phyloP scores from a whole-genome alignment of 2,888 invertebrate species.

The Erebia aethiops region DNA sequence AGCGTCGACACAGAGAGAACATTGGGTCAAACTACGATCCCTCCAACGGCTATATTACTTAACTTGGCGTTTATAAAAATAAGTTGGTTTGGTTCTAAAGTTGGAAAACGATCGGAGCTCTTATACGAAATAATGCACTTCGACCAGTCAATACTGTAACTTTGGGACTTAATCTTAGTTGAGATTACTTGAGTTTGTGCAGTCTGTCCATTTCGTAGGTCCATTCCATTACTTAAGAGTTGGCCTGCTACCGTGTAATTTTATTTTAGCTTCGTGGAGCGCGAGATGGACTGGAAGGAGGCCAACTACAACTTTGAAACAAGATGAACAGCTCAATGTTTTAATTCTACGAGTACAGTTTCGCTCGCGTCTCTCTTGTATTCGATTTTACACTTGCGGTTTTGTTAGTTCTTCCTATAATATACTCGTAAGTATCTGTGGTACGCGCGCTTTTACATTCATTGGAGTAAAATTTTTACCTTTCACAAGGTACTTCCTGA shows the following conservation, averaged over 20 bases:
- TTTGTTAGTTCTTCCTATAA: slow-evolving; percentile 1
- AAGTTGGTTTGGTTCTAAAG: slow-evolving; percentile 49
- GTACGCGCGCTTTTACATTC: not conserved
- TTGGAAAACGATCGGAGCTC: slow-evolving; percentile 47
- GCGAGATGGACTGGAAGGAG: slow-evolving; percentile 46
- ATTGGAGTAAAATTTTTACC: no score
- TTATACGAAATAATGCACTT: slow-evolving; percentile 68
- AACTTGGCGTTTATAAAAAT: slow-evolving; percentile 52
- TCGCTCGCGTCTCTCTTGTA: slow-evolving; percentile 23
- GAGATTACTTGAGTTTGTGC: slow-evolving; percentile 62
- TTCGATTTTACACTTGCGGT: not conserved
- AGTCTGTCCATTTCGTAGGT: slow-evolving; percentile 55
- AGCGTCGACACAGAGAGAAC: no score
- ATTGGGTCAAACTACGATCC: slow-evolving; percentile 37
- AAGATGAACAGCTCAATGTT: slow-evolving; percentile 58
- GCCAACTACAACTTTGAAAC: slow-evolving; percentile 57
- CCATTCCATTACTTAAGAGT: slow-evolving; percentile 60
- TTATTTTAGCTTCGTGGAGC: slow-evolving; percentile 48
- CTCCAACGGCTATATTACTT: slow-evolving; percentile 41
- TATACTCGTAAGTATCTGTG: no score
- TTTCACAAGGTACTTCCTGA: no score
- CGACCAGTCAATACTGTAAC: slow-evolving; percentile 66
- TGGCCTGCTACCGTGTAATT: slow-evolving; percentile 52
- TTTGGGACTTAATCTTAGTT: slow-evolving; percentile 73
- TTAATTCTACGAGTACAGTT: slow-evolving; percentile 52